phyloP scores from a whole-genome alignment of 2,797 vertebrate species.

The Carduelis carduelis region DNA sequence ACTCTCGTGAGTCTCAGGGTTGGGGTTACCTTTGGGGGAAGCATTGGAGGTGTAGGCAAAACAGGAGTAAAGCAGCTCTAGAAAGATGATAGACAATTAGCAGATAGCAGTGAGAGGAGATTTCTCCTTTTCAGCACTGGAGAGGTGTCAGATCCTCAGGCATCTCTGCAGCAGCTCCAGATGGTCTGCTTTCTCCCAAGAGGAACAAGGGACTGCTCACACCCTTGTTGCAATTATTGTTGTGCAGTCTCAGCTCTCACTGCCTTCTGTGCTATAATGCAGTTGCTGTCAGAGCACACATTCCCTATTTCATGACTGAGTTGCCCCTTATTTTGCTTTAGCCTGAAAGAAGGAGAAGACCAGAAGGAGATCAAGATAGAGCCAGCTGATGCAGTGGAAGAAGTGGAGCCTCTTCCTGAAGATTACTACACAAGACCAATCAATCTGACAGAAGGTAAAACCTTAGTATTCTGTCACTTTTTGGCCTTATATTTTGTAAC shows the following conservation, averaged over 20 bases:
- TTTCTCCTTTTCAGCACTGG: accelerated
- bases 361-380: constrained; percentile 96
- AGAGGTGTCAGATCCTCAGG: neutral
- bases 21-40: neutral
- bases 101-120: neutral
- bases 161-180: neutral
- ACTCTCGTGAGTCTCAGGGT: constrained; percentile 88
- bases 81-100: neutral
- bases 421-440: constrained; percentile 94
- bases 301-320: neutral
- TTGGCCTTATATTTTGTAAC: neutral
- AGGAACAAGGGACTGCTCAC: neutral
- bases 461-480: neutral
- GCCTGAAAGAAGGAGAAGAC: constrained; percentile 96
- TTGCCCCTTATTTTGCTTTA: constrained; percentile 45
- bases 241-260: neutral
- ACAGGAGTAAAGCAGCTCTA: neutral
- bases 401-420: constrained; percentile 95
- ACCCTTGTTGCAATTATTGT: neutral
- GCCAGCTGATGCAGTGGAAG: constrained; percentile 90
- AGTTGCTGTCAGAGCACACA: accelerated
- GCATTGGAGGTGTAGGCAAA: neutral
- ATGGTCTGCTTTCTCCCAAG: neutral
- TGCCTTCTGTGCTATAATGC: neutral
- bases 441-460: constrained; percentile 92